Percentiles rank a stretch among this genome's conserved stretches.
phyloP scores from a whole-genome alignment of 1,140 invertebrate species.

The Cydia pomonella region DNA sequence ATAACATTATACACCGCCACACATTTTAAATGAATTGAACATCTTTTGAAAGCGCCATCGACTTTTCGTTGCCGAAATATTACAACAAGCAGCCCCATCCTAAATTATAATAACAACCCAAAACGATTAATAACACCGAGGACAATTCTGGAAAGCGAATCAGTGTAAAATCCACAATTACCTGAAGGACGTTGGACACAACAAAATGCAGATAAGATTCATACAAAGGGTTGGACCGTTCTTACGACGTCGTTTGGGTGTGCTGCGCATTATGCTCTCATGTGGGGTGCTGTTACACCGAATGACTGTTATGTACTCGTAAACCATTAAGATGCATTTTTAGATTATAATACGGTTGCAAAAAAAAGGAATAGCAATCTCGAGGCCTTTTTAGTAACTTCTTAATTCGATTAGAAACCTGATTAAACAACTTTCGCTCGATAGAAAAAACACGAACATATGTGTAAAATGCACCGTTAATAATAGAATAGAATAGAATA shows the following conservation, averaged over 20 bases:
- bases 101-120: slow-evolving; percentile 20
- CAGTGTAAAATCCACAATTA: slow-evolving; percentile 34
- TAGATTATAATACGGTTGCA: too few species aligned
- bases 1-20: too few species aligned
- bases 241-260: slow-evolving; percentile 34
- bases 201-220: slow-evolving; percentile 40
- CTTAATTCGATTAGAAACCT: too few species aligned
- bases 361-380: too few species aligned
- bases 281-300: slow-evolving; percentile 23
- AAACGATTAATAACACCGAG: slow-evolving; percentile 29
- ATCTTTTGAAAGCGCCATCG: background rate
- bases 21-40: too few species aligned
- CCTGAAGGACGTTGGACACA: slow-evolving; percentile 24
- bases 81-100: background rate
- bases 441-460: too few species aligned
- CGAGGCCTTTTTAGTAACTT: too few species aligned
- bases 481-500: too few species aligned
- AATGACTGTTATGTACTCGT: background rate
- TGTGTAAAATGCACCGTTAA: too few species aligned
- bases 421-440: too few species aligned
- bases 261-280: slow-evolving; percentile 32
- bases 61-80: background rate
- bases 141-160: slow-evolving; percentile 34
- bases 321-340: too few species aligned
- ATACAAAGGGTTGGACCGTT: slow-evolving; percentile 38